Conservation (phyloP, 2,113 vertebrate genomes). For the Varanus salvator region DNA sequence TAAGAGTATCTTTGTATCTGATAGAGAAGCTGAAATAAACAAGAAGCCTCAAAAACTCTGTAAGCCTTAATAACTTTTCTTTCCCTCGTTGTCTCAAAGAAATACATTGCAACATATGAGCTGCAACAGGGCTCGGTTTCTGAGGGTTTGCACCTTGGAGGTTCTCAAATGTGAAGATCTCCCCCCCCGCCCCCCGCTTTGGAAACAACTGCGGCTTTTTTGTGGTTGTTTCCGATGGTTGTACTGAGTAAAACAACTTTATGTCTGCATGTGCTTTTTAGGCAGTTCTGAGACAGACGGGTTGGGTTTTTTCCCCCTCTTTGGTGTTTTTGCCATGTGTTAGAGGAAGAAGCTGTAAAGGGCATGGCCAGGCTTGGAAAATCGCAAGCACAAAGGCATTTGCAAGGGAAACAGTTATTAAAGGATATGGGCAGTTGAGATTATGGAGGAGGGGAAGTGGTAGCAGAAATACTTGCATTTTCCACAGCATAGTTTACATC, state of each 20-base stretch:
- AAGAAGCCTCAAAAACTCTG: not conserved
- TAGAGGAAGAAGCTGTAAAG: not conserved
- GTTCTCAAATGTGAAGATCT: not conserved
- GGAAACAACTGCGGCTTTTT: conserved; percentile 36
- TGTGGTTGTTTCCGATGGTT: not conserved
- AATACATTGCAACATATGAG: not conserved
- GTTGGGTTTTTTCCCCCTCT: not conserved
- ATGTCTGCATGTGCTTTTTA: not conserved
- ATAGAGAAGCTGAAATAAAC: not conserved
- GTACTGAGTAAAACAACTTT: not conserved
- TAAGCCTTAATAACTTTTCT: not conserved
- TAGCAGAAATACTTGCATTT: not conserved
- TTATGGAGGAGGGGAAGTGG: conserved; percentile 11
- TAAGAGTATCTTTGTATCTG: not conserved
- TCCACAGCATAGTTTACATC: not conserved
- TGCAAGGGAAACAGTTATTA: not conserved
- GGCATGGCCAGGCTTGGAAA: not conserved
- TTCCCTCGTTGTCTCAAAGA: conserved; percentile 18
- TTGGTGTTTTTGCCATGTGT: not conserved
- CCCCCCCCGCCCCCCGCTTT: conserved; percentile 20
- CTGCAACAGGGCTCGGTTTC: conserved; percentile 20
- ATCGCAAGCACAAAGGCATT: not conserved
- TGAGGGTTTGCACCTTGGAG: conserved; percentile 21
- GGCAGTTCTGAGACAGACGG: not conserved
- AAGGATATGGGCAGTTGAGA: not conserved